A percentile compares a stretch with the other conserved stretches of the same genome.
Evolutionary conservation across 2,113 vertebrate species (phyloP).

Genomic region (Scomber colias): DNA sequence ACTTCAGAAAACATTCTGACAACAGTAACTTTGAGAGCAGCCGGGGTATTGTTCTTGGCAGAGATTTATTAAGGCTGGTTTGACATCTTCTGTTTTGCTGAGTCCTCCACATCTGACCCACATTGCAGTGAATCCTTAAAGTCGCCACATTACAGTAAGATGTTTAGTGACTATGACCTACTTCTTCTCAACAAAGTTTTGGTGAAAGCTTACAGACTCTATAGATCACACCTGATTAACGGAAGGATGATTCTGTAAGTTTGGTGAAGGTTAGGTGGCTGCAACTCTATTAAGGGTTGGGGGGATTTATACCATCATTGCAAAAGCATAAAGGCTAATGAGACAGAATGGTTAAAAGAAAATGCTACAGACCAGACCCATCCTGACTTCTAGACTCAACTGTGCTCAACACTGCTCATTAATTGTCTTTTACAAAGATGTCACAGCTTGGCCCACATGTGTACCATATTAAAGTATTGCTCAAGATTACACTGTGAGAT

Average conservation of each 20-base stretch:
- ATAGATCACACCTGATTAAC: neutral
- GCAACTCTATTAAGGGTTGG: neutral
- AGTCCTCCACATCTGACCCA: constrained; percentile 31
- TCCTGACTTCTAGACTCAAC: neutral
- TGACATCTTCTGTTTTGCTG: constrained; percentile 43
- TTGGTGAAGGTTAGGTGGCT: neutral
- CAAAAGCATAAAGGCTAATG: neutral
- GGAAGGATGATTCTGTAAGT: neutral
- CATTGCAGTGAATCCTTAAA: constrained; percentile 6
- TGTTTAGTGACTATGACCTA: constrained; percentile 27
- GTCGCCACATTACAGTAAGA: constrained; percentile 17
- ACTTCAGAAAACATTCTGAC: constrained; percentile 38
- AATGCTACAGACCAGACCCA: neutral
- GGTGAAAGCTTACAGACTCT: neutral
- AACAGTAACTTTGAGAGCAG: constrained; percentile 37
- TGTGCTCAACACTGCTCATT: neutral
- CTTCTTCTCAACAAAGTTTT: constrained; percentile 26
- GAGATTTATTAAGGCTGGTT: constrained; percentile 46
- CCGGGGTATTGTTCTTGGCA: constrained; percentile 23
- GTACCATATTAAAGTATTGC: neutral
- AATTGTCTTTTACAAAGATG: neutral
- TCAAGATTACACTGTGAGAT: neutral
- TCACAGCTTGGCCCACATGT: neutral
- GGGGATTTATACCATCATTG: neutral
- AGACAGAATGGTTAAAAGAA: neutral